Percentiles rank a stretch among this genome's conserved stretches.
phyloP scores from a whole-genome alignment of 2,113 vertebrate genomes.

The Gymnarchus niloticus region DNA sequence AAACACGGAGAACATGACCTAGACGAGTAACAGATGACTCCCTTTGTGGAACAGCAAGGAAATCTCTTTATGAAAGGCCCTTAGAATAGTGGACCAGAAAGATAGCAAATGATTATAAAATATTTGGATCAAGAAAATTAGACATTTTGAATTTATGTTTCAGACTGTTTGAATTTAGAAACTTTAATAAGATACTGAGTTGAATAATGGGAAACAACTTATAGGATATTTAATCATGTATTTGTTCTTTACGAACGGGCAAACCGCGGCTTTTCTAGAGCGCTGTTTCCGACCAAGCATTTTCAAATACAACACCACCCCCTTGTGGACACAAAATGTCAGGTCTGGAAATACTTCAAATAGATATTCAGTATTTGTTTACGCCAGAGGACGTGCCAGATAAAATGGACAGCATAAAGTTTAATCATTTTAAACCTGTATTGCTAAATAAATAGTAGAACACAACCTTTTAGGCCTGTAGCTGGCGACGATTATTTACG shows the following conservation, averaged over 20 bases:
- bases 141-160: background rate
- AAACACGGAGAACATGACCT: background rate
- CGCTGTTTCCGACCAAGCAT: background rate
- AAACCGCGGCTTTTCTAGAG: background rate
- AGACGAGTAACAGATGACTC: background rate
- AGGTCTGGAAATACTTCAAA: background rate
- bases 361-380: background rate
- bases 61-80: background rate
- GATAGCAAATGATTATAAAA: background rate
- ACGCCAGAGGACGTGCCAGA: background rate
- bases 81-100: background rate
- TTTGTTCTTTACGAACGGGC: background rate
- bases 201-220: background rate
- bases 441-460: no score
- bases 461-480: background rate
- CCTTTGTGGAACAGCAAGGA: background rate
- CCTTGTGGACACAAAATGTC: background rate
- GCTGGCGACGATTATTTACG: background rate
- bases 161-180: background rate
- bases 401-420: background rate
- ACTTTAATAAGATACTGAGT: no score
- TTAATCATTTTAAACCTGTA: background rate
- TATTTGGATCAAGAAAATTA: background rate
- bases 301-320: background rate
- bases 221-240: background rate